Conservation (phyloP, 2,888 invertebrate species). For the Oxyteleia sp. region DNA sequence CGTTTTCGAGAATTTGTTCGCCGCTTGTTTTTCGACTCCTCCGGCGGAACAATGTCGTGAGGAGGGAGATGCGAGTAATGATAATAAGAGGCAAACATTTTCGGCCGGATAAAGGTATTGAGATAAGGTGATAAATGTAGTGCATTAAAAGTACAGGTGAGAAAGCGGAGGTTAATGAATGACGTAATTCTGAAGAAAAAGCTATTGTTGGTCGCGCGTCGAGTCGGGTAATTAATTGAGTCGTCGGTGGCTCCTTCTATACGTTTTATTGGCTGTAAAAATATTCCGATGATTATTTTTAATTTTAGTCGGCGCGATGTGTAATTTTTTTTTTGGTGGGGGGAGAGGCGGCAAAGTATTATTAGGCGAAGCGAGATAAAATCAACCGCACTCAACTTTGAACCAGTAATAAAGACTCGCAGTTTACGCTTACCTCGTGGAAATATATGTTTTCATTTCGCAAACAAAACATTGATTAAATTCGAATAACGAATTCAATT, state of each 20-base stretch:
- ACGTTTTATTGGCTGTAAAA: background rate
- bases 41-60: slow-evolving; percentile 25
- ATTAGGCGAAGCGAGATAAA: slow-evolving; percentile 33
- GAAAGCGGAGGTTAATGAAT: slow-evolving; percentile 40
- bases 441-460: slow-evolving; percentile 45
- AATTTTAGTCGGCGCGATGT: background rate
- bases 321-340: slow-evolving; percentile 1
- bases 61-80: slow-evolving; percentile 32
- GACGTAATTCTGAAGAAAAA: slow-evolving; percentile 28
- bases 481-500: slow-evolving; percentile 29
- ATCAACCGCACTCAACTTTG: slow-evolving; percentile 39
- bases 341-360: slow-evolving; percentile 4
- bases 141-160: slow-evolving; percentile 62
- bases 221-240: slow-evolving; percentile 16
- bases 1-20: slow-evolving; percentile 24
- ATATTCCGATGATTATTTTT: background rate
- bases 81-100: slow-evolving; percentile 43
- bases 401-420: slow-evolving; percentile 20
- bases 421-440: slow-evolving; percentile 2
- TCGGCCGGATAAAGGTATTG: slow-evolving; percentile 50
- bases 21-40: slow-evolving; percentile 16
- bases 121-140: slow-evolving; percentile 61
- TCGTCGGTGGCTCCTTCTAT: background rate
- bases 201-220: slow-evolving; percentile 10
- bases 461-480: slow-evolving; percentile 18